Evolutionary conservation across 2,888 invertebrate species (phyloP).

Genomic region (Apodemia zela): DNA sequence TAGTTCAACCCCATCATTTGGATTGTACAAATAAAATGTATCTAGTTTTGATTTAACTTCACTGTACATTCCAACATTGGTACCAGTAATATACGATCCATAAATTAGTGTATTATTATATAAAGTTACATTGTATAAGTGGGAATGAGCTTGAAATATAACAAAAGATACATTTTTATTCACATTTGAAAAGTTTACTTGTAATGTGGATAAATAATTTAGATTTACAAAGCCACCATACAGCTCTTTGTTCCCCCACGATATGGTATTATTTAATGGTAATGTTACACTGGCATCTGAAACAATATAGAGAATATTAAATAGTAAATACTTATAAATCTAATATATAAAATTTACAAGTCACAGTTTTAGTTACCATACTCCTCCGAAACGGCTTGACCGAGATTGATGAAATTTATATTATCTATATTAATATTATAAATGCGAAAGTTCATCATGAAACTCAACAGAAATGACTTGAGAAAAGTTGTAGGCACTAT

Average conservation of each 20-base stretch:
- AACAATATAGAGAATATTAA: slow-evolving; percentile 36
- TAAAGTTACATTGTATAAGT: slow-evolving; percentile 77
- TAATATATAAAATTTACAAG: no score
- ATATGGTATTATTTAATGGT: slow-evolving; percentile 48
- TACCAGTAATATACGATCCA: slow-evolving; percentile 71
- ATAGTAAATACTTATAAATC: no score
- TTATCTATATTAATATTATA: no score
- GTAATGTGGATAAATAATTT: slow-evolving; percentile 44
- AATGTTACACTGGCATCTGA: slow-evolving; percentile 52
- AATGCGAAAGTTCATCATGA: no score
- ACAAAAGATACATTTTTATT: slow-evolving; percentile 74
- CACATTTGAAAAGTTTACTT: slow-evolving; percentile 63
- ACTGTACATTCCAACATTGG: slow-evolving; percentile 81
- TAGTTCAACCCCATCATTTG: slow-evolving; percentile 48
- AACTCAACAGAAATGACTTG: no score
- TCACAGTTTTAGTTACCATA: no score
- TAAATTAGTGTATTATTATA: slow-evolving; percentile 53
- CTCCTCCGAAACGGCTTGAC: no score
- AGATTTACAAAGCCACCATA: slow-evolving; percentile 48
- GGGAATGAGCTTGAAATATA: slow-evolving; percentile 83
- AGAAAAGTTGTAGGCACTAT: no score
- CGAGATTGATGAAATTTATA: no score
- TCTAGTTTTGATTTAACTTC: slow-evolving; percentile 40
- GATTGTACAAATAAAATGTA: slow-evolving; percentile 66
- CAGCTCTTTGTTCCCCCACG: slow-evolving; percentile 47